Conservation (phyloP, 2,888 invertebrate genomes). For the Eurois occulta region DNA sequence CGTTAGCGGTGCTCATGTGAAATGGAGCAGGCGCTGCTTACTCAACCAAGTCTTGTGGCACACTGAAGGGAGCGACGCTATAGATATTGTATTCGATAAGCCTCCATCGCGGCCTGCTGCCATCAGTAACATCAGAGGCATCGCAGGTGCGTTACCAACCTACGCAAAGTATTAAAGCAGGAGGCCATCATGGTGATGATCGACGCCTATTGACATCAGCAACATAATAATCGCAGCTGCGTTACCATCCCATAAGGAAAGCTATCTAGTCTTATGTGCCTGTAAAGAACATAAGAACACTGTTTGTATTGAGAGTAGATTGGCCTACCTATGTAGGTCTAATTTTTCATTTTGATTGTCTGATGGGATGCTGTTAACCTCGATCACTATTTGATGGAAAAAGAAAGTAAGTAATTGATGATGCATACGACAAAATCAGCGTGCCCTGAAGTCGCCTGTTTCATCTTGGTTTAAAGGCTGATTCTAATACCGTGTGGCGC, state of each 20-base stretch:
- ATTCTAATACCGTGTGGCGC: background rate
- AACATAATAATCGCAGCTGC: background rate
- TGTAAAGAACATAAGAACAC: background rate
- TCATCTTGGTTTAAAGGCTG: background rate
- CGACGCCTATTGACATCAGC: background rate
- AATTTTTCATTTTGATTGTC: background rate
- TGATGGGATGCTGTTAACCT: background rate
- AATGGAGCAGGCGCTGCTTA: conserved; percentile 74
- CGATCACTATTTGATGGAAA: background rate
- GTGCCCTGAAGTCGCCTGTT: background rate
- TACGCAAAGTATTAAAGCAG: background rate
- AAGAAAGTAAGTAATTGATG: background rate
- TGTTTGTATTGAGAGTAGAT: too few relatives aligned
- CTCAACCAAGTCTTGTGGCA: conserved; percentile 51
- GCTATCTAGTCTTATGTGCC: background rate
- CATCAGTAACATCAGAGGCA: background rate
- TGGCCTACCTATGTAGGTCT: too few relatives aligned
- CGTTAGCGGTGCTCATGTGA: conserved; percentile 76
- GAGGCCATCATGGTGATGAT: background rate
- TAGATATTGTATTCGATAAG: conserved; percentile 29
- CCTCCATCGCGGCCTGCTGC: background rate
- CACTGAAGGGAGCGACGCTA: conserved; percentile 32
- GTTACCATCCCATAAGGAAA: background rate
- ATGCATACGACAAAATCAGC: background rate
- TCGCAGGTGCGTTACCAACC: background rate